These are phyloP conservation scores for Acleris literana DNA, from an alignment of 2,888 invertebrate species.

Conservation along the genomic window DNA sequence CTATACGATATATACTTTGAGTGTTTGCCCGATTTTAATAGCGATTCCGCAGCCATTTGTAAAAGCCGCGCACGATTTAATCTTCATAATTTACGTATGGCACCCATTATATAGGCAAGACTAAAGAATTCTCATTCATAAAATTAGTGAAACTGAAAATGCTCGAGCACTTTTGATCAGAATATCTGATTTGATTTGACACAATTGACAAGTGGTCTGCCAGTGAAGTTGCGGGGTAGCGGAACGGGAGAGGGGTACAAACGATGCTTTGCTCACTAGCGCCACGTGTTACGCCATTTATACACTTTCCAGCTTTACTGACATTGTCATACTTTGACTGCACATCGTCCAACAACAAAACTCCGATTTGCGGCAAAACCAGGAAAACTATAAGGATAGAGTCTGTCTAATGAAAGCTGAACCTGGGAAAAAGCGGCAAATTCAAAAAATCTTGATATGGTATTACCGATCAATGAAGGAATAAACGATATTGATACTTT, in stretches of 20 bases:
- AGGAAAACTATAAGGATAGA: too few relatives aligned
- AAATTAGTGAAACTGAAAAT: slow-evolving; percentile 66
- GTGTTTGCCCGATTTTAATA: slow-evolving; percentile 75
- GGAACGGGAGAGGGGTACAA: slow-evolving; percentile 3
- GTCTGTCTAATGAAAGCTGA: too few relatives aligned
- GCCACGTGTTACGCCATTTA: slow-evolving; percentile 8
- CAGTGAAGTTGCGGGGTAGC: slow-evolving; percentile 4
- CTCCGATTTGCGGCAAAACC: too few relatives aligned
- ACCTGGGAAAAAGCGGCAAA: too few relatives aligned
- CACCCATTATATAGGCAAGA: slow-evolving; percentile 73
- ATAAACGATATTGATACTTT: too few relatives aligned
- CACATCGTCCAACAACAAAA: too few relatives aligned
- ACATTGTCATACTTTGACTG: background rate
- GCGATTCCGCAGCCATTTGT: slow-evolving; percentile 80
- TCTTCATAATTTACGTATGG: slow-evolving; percentile 71
- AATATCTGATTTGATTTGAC: slow-evolving; percentile 37
- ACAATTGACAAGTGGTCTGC: slow-evolving; percentile 23
- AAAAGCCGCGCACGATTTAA: slow-evolving; percentile 66
- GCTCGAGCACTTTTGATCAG: slow-evolving; percentile 55
- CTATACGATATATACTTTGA: slow-evolving; percentile 77
- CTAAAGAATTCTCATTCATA: slow-evolving; percentile 72
- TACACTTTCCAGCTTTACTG: slow-evolving; percentile 9
- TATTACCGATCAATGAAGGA: too few relatives aligned
- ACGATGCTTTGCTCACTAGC: slow-evolving; percentile 25
- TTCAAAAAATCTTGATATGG: too few relatives aligned